Percentiles rank a stretch among this genome's conserved stretches.
Evolutionary conservation across 2,797 vertebrate genomes (phyloP).

Genomic region (Synaphobranchus kaupii): DNA sequence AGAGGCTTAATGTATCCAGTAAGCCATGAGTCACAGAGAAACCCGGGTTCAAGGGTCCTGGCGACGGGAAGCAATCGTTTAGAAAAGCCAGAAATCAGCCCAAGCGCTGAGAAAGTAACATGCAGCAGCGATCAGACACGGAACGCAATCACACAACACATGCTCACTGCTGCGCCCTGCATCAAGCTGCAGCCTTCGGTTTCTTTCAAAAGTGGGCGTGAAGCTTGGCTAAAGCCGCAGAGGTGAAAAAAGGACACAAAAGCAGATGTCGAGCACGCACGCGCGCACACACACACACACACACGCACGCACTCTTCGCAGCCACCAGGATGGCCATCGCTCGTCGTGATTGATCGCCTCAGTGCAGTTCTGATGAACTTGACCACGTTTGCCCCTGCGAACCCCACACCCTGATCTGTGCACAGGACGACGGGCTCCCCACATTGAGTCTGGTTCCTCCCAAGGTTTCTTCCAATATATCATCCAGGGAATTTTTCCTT

Average conservation of each 20-base stretch:
- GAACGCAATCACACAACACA: not conserved
- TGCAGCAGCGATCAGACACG: not conserved
- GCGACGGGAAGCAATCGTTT: not conserved
- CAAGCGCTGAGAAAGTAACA: not conserved
- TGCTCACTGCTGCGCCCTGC: not conserved
- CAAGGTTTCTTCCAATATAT: no score
- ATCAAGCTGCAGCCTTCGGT: not conserved
- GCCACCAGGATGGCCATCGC: no score
- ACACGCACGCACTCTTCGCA: not conserved
- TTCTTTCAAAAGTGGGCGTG: not conserved
- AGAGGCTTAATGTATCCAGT: not conserved
- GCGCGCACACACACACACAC: no score
- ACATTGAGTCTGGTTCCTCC: no score
- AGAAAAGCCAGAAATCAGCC: not conserved
- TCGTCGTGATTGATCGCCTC: no score
- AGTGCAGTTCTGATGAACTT: not conserved
- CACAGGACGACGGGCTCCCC: no score
- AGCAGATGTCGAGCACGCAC: no score
- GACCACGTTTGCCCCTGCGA: no score
- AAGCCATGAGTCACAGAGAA: not conserved
- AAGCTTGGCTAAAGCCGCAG: not conserved
- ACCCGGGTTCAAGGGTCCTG: not conserved
- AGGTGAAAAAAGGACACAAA: not conserved
- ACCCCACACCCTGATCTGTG: no score
- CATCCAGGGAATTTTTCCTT: no score